Percentiles rank a stretch among this genome's conserved stretches.
These are phyloP conservation scores for Nomada ferruginata DNA, from an alignment of 2,888 invertebrate species.

Conservation along the genomic window DNA sequence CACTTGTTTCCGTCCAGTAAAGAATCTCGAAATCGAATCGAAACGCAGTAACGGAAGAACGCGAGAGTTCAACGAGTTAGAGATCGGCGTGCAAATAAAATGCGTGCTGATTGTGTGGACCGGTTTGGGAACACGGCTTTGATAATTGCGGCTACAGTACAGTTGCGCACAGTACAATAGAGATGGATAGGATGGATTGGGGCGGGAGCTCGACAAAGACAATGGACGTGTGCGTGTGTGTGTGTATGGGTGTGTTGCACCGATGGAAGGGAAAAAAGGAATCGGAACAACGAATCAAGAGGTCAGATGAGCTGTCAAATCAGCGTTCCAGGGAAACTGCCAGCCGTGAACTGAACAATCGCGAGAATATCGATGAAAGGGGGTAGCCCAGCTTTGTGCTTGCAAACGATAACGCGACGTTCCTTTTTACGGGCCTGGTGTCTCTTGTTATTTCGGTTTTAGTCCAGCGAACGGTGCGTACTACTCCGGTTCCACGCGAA, in stretches of 20 bases:
- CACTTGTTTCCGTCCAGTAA: not conserved
- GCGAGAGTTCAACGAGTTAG: not conserved
- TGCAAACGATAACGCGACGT: slow-evolving; percentile 44
- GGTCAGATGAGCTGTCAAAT: slow-evolving; percentile 71
- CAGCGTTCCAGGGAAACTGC: slow-evolving; percentile 64
- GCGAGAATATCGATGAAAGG: slow-evolving; percentile 62
- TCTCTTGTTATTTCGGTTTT: slow-evolving; percentile 60
- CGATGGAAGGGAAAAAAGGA: slow-evolving; percentile 36
- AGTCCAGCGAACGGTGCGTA: slow-evolving; percentile 27
- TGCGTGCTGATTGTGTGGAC: slow-evolving; percentile 41
- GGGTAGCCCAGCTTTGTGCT: slow-evolving; percentile 50
- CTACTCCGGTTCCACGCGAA: not conserved
- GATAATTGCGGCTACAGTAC: slow-evolving; percentile 33
- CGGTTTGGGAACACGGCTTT: slow-evolving; percentile 29
- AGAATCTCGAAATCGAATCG: not conserved
- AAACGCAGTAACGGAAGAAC: not conserved
- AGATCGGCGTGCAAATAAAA: slow-evolving; percentile 42
- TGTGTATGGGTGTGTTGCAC: slow-evolving; percentile 15
- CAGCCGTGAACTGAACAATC: slow-evolving; percentile 61
- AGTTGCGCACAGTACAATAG: slow-evolving; percentile 41
- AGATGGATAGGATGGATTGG: slow-evolving; percentile 18
- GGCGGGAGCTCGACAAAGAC: slow-evolving; percentile 43
- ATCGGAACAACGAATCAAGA: slow-evolving; percentile 66
- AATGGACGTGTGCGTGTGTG: slow-evolving; percentile 14
- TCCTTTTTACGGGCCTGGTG: slow-evolving; percentile 49